Evolutionary conservation across 2,888 invertebrate genomes (phyloP).

Genomic region (Nineta flava): DNA sequence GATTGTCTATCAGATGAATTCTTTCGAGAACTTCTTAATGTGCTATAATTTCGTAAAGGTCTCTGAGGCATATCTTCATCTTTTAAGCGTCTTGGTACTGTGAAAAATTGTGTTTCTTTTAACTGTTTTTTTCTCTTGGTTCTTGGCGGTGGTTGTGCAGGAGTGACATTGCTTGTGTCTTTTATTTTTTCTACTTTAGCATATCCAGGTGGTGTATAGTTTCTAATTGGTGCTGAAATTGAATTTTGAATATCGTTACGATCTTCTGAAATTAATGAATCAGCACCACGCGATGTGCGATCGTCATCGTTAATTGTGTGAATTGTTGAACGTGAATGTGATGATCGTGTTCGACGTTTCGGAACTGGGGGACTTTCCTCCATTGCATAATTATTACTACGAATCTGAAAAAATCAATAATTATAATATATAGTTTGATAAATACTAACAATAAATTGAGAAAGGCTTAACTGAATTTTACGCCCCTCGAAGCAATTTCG

Average conservation of each 20-base stretch:
- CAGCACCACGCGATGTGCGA: slow-evolving; percentile 53
- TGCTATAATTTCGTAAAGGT: slow-evolving; percentile 42
- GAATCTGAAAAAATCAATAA: not conserved
- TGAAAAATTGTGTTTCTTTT: slow-evolving; percentile 47
- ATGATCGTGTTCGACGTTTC: slow-evolving; percentile 35
- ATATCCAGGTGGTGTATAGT: slow-evolving; percentile 37
- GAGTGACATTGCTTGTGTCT: slow-evolving; percentile 32
- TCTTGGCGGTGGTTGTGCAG: slow-evolving; percentile 43
- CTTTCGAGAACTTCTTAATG: slow-evolving; percentile 43
- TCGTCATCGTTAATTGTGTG: slow-evolving; percentile 44
- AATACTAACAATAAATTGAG: not conserved
- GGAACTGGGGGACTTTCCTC: slow-evolving; percentile 32
- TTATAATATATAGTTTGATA: too few species aligned
- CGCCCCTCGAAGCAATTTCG: too few species aligned
- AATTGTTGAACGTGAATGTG: slow-evolving; percentile 36
- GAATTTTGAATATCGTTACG: slow-evolving; percentile 18
- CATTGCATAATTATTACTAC: slow-evolving; percentile 2
- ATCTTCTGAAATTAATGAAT: slow-evolving; percentile 40
- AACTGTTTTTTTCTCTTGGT: slow-evolving; percentile 26
- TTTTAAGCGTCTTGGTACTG: slow-evolving; percentile 36
- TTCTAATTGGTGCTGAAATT: slow-evolving; percentile 16
- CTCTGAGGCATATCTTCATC: slow-evolving; percentile 36
- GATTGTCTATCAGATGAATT: slow-evolving; percentile 29
- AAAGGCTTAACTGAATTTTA: too few species aligned
- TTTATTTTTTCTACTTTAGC: slow-evolving; percentile 56